Base-by-base conservation (phyloP, 2,888 invertebrate species). In the Cantharis lateralis region DNA sequence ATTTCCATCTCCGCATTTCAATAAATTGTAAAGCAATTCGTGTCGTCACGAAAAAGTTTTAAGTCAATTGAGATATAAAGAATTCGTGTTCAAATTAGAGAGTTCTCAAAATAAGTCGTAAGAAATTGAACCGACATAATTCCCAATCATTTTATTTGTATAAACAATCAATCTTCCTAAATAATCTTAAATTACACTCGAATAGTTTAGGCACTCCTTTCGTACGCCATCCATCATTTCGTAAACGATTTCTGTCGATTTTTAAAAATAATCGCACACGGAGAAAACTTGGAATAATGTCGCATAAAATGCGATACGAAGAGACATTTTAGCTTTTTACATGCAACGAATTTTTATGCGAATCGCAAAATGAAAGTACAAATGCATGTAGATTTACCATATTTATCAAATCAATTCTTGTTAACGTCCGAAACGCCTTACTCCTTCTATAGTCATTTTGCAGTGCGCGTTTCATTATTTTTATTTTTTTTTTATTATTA, bases 301-400 rank as follows among this genome's bases (percentile, higher is more conserved):
- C 64, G 64, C 64, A 64, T 16, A 66, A 18, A 48, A 20, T 63
- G 16, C 15, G 18, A 20, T 15, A 64, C 11, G 64, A 64, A 20
- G n/a, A 18, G 16, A 63, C 15, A 20, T 32, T 32, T 32, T 32
- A 32, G 13, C 32, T 32, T 32, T 28, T 18, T 64, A 64, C 64
- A 64, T 20, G 64, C 15, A 18, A 20, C 64, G 16, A 64, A 64
- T 64, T 64, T 64, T 66, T 62, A 71, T 62, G 62, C 20, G 16
- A 20, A 71, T 9, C 48, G 71, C 48, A 68, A 71, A 75, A 71
- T 75, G 75, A 76, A 76, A 72, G 72, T 76, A 72, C 68, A 15
- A 62, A 66, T 72, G 64, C 62, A 71, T 16, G 75, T 68, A 75
- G 61, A 69, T 71, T 75, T 75, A 62, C 75, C 66, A 71, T 72